Conservation (phyloP, 2,113 vertebrate species). For the Rhabdomys dilectus region DNA sequence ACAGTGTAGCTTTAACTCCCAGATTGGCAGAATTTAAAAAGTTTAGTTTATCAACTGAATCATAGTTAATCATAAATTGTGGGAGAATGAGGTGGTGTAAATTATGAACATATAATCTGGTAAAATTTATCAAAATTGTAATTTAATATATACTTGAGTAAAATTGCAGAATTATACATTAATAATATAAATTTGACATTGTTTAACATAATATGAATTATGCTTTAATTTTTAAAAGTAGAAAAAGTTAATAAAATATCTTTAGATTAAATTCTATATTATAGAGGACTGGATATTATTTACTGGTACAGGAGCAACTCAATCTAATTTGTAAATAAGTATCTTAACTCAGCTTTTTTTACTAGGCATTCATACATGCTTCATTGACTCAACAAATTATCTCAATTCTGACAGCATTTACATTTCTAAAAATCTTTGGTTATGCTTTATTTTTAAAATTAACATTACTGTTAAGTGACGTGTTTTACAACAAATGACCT, state of each 20-base stretch:
- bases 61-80: background rate
- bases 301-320: background rate
- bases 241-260: background rate
- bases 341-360: conserved; percentile 20
- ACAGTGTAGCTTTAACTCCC: background rate
- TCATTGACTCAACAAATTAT: background rate
- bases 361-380: background rate
- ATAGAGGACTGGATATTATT: background rate
- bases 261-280: conserved; percentile 1
- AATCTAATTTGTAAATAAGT: background rate
- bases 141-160: background rate
- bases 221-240: background rate
- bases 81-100: background rate
- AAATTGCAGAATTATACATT: background rate
- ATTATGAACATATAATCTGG: background rate
- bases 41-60: background rate
- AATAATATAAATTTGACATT: background rate
- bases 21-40: background rate
- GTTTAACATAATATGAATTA: background rate
- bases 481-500: background rate
- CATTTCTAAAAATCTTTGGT: conserved; percentile 38
- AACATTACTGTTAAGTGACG: background rate
- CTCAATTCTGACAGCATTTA: conserved; percentile 17
- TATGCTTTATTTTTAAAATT: background rate
- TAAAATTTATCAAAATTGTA: background rate